These are phyloP conservation scores for Alcedo quadribrachys DNA, from an alignment of 2,797 vertebrate species.

Conservation along the genomic window DNA sequence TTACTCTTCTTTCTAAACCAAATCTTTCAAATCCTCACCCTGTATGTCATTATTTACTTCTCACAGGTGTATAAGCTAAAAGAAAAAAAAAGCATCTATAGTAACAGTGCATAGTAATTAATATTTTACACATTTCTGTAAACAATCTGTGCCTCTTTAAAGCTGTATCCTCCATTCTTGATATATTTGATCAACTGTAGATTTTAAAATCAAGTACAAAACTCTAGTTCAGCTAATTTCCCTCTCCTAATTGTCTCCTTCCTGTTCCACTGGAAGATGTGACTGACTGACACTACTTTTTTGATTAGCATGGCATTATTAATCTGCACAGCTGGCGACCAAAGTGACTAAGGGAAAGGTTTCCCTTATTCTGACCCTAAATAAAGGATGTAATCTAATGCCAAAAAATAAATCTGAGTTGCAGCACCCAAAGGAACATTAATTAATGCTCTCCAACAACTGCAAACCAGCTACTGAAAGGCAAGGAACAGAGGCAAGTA, in stretches of 20 bases:
- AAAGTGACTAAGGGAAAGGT: neutral
- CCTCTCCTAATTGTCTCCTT: neutral
- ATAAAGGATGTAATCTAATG: neutral
- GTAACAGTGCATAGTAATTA: neutral
- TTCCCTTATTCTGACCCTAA: conserved; percentile 9
- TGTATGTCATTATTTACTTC: neutral
- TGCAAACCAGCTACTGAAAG: neutral
- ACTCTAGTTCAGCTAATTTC: neutral
- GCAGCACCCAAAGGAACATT: neutral
- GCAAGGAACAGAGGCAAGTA: neutral
- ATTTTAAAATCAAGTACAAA: neutral
- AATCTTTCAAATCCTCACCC: neutral
- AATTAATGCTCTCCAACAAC: neutral
- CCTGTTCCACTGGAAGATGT: neutral
- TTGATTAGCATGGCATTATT: conserved; percentile 8
- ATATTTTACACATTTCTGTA: neutral
- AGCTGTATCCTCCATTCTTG: neutral
- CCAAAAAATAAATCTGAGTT: neutral
- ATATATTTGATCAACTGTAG: neutral
- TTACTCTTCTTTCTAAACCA: neutral
- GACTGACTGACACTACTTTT: neutral
- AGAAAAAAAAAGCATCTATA: neutral
- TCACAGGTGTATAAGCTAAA: neutral
- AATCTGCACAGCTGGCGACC: conserved; percentile 26
- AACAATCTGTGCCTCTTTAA: neutral